Conservation (phyloP, 2,888 invertebrate genomes). For the Acleris literana region DNA sequence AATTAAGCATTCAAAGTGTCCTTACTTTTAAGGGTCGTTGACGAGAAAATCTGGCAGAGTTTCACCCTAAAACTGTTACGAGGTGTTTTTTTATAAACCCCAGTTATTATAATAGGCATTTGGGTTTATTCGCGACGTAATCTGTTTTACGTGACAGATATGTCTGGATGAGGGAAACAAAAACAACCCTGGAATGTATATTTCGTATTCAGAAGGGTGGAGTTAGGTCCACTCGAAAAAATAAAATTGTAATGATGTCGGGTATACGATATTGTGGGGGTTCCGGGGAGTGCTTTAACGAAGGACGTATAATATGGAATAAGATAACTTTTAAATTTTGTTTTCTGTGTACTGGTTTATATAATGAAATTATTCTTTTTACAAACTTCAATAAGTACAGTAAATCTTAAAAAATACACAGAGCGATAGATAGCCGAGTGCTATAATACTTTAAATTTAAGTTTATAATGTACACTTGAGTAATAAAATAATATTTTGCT, state of each 20-base stretch:
- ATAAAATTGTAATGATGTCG: slow-evolving; percentile 12
- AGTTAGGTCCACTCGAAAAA: slow-evolving; percentile 25
- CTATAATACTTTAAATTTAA: too few species aligned
- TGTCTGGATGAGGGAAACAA: slow-evolving; percentile 30
- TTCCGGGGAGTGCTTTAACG: not conserved
- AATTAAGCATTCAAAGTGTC: slow-evolving; percentile 34
- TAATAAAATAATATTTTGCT: too few species aligned
- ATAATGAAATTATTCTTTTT: too few species aligned
- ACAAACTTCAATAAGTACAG: too few species aligned
- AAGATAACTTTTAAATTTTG: too few species aligned
- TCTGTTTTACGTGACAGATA: slow-evolving; percentile 37
- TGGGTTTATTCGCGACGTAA: slow-evolving; percentile 34
- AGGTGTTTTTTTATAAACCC: slow-evolving; percentile 37
- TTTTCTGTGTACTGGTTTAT: too few species aligned
- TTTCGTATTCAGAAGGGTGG: slow-evolving; percentile 23
- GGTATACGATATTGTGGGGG: slow-evolving; percentile 4
- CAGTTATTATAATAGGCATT: slow-evolving; percentile 36
- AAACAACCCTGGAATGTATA: slow-evolving; percentile 25
- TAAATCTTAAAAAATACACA: too few species aligned
- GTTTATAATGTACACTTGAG: too few species aligned
- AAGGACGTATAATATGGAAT: not conserved
- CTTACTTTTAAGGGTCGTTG: slow-evolving; percentile 30
- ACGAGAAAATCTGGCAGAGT: slow-evolving; percentile 28
- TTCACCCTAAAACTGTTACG: slow-evolving; percentile 33
- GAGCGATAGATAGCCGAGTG: too few species aligned